Percentiles rank a stretch among this genome's conserved stretches.
Conservation (phyloP, 2,888 invertebrate species). For the Eucriotettix oculatus region DNA sequence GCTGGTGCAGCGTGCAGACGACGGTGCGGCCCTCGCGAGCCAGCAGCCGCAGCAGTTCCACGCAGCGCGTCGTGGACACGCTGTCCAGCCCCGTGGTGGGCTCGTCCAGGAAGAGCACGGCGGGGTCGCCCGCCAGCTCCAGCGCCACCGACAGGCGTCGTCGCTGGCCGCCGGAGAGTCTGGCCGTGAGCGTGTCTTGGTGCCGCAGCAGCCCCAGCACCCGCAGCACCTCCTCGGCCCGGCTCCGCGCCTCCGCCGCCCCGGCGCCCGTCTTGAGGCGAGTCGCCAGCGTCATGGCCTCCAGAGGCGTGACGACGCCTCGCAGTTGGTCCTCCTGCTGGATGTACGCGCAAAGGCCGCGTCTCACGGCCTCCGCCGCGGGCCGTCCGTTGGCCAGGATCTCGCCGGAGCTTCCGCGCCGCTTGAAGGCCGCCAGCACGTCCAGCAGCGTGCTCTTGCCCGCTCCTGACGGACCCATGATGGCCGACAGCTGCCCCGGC, state of each 20-base stretch:
- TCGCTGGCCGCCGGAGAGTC: neutral
- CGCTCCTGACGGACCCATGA: neutral
- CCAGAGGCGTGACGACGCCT: too few species aligned
- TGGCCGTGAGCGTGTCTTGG: neutral
- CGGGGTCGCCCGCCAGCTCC: neutral
- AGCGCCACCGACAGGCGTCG: neutral
- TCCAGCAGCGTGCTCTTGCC: neutral
- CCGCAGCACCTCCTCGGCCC: neutral
- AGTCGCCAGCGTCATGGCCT: too few species aligned
- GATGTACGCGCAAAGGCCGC: too few species aligned
- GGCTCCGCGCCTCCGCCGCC: neutral
- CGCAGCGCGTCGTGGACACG: constrained; percentile 69
- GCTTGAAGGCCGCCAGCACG: neutral
- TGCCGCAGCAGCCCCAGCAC: neutral
- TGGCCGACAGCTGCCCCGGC: neutral
- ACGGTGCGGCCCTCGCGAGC: constrained; percentile 73
- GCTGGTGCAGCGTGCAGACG: constrained; percentile 87
- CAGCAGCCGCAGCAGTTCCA: constrained; percentile 58
- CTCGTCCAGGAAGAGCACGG: neutral
- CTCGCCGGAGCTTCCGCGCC: neutral
- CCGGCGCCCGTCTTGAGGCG: neutral
- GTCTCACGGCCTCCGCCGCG: too few species aligned
- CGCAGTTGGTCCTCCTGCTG: too few species aligned
- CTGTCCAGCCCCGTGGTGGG: constrained; percentile 56
- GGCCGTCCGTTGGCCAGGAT: neutral